Evolutionary conservation across 2,888 invertebrate genomes (phyloP), one percentile per base, ranked within the genome.

Genomic region (Philhelius pedissequus): DNA sequence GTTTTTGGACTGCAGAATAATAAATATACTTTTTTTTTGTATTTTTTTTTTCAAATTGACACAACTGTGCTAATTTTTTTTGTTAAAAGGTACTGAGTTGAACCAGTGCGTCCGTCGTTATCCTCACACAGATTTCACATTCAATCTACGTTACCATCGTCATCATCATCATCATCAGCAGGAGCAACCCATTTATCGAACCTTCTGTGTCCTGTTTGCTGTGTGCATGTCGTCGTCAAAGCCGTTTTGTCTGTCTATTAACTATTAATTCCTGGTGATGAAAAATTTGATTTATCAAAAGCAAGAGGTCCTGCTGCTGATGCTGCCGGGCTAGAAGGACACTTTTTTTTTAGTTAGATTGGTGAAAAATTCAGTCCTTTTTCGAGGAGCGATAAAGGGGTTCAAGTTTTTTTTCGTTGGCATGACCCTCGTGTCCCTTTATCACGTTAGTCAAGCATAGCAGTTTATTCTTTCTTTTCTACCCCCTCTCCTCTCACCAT

Each of bases 181-280:
- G n/a, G n/a, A n/a, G 66, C 43, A 52, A 50, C 38, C 40, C 56
- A 40, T 54, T 20, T 27, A 40, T 32, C 13, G 52, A 52, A 13
- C 35, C 27, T 45, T 9, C 18, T 38, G 56, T 13, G 30, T 52
- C 56, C 2, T 32, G 15, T 15, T 0, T 22, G 50, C 38, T 35
- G 0, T 32, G 30, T 50, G n/a, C n/a, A 48, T 32, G 20, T 62
- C 68, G 64, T 43, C 40, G 56, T 66, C 69, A 60, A 70, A 75
- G 56, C 79, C 83, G 69, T 74, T 83, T 79, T 74, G 69, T 69
- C 56, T 74, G 54, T 75, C 83, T 79, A 84, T 84, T 84, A 84
- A 84, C 79, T 84, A 84, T 84, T 84, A 84, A 84, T 84, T 84
- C 45, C 79, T 84, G 83, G 79, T 84, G 83, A 75, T 84, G 79